Evolutionary conservation across 2,888 invertebrate species (phyloP).

Genomic region (Erpobdella octoculata): DNA sequence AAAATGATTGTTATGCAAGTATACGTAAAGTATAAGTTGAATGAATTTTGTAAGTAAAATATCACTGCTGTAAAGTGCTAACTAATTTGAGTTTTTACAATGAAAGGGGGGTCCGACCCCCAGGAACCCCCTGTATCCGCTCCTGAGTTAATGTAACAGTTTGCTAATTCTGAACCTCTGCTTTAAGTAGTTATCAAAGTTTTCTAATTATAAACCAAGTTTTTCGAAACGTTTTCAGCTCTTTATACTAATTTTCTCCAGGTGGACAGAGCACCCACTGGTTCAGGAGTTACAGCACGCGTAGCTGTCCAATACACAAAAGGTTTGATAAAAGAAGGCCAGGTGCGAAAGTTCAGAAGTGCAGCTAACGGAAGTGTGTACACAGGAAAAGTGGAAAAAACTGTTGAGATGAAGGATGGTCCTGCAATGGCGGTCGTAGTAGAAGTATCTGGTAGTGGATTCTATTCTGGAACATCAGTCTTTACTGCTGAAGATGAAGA

Average conservation of each 20-base stretch:
- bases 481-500: constrained; percentile 48
- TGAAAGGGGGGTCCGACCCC: no score
- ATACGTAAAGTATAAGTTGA: no score
- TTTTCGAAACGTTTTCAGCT: neutral
- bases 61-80: no score
- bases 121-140: no score
- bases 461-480: constrained; percentile 41
- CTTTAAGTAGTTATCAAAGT: no score
- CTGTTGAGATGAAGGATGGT: constrained; percentile 6
- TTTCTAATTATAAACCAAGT: neutral
- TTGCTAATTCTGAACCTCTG: no score
- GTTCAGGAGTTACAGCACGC: constrained; percentile 50
- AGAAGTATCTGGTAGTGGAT: constrained; percentile 48
- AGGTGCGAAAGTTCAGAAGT: constrained; percentile 43
- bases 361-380: constrained; percentile 41
- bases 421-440: constrained; percentile 45
- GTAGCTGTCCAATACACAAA: constrained; percentile 46
- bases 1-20: no score
- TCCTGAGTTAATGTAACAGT: no score
- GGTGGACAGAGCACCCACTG: constrained; percentile 52
- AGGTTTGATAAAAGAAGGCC: constrained; percentile 41
- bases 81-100: no score
- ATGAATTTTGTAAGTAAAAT: no score
- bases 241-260: constrained; percentile 33
- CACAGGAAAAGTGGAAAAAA: constrained; percentile 23